These are phyloP conservation scores for Tiliqua scincoides DNA, from an alignment of 2,113 vertebrate genomes.

Conservation along the genomic window DNA sequence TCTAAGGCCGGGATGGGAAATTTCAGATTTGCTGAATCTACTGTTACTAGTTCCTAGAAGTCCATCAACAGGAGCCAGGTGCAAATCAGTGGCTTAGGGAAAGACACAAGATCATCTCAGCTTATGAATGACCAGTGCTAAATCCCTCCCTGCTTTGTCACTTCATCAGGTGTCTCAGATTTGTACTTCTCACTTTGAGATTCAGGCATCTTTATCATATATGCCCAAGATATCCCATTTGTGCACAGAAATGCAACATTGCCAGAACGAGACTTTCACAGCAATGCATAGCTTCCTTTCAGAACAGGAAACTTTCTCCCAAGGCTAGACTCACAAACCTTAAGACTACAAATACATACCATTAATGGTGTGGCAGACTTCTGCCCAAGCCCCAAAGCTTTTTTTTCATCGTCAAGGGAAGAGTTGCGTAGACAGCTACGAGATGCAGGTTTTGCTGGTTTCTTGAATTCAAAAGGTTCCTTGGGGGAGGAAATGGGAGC, in stretches of 20 bases:
- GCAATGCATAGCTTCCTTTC: background rate
- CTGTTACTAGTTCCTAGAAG: too few relatives aligned
- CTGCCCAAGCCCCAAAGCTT: slow-evolving; percentile 77
- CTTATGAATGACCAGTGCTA: background rate
- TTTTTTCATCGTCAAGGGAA: slow-evolving; percentile 70
- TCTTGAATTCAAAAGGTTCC: slow-evolving; percentile 96
- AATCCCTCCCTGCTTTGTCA: background rate
- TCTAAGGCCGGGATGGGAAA: too few relatives aligned
- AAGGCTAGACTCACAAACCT: too few relatives aligned
- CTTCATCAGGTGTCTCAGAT: background rate
- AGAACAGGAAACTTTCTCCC: background rate
- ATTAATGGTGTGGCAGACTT: slow-evolving; percentile 82
- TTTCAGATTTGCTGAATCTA: too few relatives aligned
- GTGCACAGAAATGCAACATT: background rate
- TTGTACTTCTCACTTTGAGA: too few relatives aligned
- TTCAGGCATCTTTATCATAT: background rate
- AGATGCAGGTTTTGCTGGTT: slow-evolving; percentile 84
- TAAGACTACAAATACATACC: slow-evolving; percentile 63
- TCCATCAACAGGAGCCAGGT: too few relatives aligned
- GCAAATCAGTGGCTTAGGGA: too few relatives aligned
- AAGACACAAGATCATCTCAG: background rate
- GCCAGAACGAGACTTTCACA: background rate
- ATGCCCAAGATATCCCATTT: background rate
- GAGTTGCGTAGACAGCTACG: slow-evolving; percentile 72
- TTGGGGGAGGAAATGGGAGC: slow-evolving; percentile 49